Conservation (phyloP, 2,113 vertebrate species). For the Cairina moschata region DNA sequence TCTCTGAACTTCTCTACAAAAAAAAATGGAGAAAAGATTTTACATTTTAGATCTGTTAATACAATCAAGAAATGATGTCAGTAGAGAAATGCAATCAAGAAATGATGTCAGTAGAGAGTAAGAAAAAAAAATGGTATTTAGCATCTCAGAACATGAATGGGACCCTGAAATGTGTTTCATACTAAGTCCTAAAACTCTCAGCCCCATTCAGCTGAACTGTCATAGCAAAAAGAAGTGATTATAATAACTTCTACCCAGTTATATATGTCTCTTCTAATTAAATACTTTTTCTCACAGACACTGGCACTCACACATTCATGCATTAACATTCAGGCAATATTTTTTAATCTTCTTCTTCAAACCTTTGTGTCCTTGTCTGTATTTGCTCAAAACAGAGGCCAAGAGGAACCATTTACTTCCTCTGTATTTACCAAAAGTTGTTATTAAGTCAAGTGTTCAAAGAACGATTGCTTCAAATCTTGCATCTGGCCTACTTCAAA, state of each 20-base stretch:
- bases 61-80: not conserved
- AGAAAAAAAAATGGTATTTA: not conserved
- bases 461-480: not conserved
- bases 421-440: not conserved
- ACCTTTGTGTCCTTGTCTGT: not conserved
- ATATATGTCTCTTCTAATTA: not conserved
- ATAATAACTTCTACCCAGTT: not conserved
- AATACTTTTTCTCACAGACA: constrained; percentile 3
- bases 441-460: not conserved
- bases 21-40: not conserved
- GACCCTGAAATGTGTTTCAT: not conserved
- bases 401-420: not conserved
- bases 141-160: not conserved
- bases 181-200: not conserved
- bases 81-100: not conserved
- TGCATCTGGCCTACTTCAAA: not conserved
- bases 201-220: not conserved
- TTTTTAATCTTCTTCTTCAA: constrained; percentile 18
- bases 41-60: not conserved
- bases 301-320: not conserved
- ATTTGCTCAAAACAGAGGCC: constrained; percentile 22
- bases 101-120: not conserved
- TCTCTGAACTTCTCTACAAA: not conserved
- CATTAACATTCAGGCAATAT: not conserved
- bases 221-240: not conserved